Evolutionary conservation across 2,113 vertebrate genomes (phyloP), one percentile per base, ranked within the genome.

Genomic region (Chaetops frenatus): DNA sequence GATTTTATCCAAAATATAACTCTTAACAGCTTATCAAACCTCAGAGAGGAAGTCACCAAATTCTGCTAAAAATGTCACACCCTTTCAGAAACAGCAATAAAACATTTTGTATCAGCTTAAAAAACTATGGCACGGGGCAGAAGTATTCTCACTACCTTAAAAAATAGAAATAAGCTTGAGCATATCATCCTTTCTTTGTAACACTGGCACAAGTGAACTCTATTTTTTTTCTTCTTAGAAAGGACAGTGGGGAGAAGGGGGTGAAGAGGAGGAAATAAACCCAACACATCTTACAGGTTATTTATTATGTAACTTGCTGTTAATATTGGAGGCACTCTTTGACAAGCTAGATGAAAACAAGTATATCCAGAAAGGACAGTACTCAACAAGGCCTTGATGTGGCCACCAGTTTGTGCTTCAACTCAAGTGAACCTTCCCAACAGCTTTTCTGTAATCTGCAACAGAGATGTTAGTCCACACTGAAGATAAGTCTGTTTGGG

Each of bases 1-100:
- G 66, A 74, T 78, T 87, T 92, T 93, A 98, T 96, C 96, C 90
- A 97, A 98, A 98, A 97, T 88, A 97, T 28, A 91, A 96, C 60
- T 97, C 88, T 93, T 90, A 96, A 96, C 60, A 96, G 80, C 16
- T 90, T 64, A 77, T 8, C 92, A 93, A 96, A 91, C 74, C 31
- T 69, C 69, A 70, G 88, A 76, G 45, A 64, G 42, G 29, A 88
- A 94, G 77, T 44, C 56, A 72, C 73, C 92, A 95, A 80, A 91
- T 79, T 21, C 82, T 90, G 69, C 78, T 70, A 36, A 56, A 80
- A 65, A 50, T 2, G 17, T 31, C 78, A 64, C 22, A 3, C 20
- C 38, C 51, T 91, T 86, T 80, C 72, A 97, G 83, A 93, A 92
- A 91, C 2, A 20, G 70, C 92, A 96, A 88, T 56, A 94, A 91